Evolutionary conservation across 2,888 invertebrate genomes (phyloP).

Genomic region (Sminthurides aquaticus): DNA sequence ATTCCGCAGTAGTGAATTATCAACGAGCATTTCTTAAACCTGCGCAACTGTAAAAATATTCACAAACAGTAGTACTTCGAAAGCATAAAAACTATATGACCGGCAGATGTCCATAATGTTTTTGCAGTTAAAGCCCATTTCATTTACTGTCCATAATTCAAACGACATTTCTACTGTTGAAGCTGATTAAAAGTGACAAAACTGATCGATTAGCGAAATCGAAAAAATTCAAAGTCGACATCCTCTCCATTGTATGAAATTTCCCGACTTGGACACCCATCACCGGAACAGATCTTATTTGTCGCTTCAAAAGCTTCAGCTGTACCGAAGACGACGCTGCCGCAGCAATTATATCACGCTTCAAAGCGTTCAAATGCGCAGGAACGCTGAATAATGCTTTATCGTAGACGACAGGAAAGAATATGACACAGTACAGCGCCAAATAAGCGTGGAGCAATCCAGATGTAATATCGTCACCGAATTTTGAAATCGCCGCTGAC

Average conservation of each 20-base stretch:
- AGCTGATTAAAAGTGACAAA: background rate
- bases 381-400: conserved; percentile 2
- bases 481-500: background rate
- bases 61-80: too few species aligned
- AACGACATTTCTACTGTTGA: too few species aligned
- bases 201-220: background rate
- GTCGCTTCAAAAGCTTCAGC: background rate
- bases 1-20: too few species aligned
- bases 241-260: conserved; percentile 1
- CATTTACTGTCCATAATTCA: too few species aligned
- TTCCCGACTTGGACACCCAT: background rate
- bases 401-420: background rate
- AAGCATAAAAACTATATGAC: too few species aligned
- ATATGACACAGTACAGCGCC: background rate
- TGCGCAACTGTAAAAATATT: too few species aligned
- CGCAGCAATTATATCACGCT: background rate
- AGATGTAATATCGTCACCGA: background rate
- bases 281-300: background rate
- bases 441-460: background rate
- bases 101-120: too few species aligned
- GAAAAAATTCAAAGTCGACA: background rate
- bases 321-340: background rate
- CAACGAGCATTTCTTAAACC: too few species aligned
- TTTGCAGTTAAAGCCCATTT: too few species aligned
- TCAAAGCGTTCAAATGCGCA: background rate